phyloP scores from a whole-genome alignment of 2,797 vertebrate genomes.

The Aphelocoma californica region DNA sequence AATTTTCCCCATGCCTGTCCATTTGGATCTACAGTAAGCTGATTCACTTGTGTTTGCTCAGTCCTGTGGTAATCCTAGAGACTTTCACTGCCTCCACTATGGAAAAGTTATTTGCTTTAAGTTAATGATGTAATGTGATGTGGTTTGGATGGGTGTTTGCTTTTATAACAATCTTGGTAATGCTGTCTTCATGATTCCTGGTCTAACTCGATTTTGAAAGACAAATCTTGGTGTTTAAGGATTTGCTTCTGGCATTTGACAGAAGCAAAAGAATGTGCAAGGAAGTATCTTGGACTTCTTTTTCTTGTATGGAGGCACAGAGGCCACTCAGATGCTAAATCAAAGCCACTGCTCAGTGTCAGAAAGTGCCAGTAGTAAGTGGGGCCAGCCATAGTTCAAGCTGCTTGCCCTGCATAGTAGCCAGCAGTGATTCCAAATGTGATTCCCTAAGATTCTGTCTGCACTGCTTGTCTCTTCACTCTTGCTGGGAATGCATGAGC shows the following conservation, averaged over 20 bases:
- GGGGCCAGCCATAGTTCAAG: not conserved
- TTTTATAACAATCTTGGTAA: not conserved
- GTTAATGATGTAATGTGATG: not conserved
- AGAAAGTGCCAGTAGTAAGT: not conserved
- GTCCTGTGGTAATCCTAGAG: fast-evolving
- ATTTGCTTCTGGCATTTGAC: not conserved
- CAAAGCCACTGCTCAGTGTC: not conserved
- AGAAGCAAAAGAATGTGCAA: not conserved
- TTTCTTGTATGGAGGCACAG: not conserved
- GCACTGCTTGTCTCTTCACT: not conserved
- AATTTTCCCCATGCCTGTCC: not conserved
- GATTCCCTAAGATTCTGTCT: not conserved
- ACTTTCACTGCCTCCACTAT: too few species aligned
- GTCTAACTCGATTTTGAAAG: not conserved
- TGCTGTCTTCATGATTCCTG: not conserved
- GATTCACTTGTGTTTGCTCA: not conserved
- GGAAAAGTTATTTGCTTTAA: not conserved
- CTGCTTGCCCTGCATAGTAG: not conserved
- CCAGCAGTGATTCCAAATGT: not conserved
- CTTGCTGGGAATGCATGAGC: not conserved
- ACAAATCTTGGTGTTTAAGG: not conserved
- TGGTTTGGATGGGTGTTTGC: not conserved
- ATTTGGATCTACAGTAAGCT: not conserved
- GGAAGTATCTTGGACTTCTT: not conserved
- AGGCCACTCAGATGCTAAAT: not conserved